phyloP scores from a whole-genome alignment of 2,888 invertebrate species.

The Eupithecia pulchellata region DNA sequence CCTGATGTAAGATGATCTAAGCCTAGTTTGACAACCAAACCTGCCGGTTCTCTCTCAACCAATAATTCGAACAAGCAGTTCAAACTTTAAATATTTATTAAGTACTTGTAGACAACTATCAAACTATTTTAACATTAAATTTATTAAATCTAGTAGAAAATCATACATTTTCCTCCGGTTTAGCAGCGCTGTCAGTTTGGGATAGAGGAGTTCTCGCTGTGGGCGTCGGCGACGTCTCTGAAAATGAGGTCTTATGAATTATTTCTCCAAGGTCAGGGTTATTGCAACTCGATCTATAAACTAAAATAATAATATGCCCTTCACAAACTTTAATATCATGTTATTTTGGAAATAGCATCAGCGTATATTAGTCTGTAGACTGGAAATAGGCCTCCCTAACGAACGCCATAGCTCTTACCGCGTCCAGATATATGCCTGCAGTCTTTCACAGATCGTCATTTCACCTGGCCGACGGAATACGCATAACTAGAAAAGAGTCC shows the following conservation, averaged over 20 bases:
- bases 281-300: background rate
- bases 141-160: background rate
- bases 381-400: too few relatives aligned
- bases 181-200: background rate
- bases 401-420: too few relatives aligned
- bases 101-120: slow-evolving; percentile 20
- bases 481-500: too few relatives aligned
- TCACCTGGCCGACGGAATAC: too few relatives aligned
- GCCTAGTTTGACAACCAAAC: too few relatives aligned
- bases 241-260: background rate
- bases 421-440: too few relatives aligned
- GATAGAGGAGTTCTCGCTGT: background rate
- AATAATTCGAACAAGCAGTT: background rate
- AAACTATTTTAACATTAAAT: slow-evolving; percentile 7
- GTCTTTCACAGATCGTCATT: too few relatives aligned
- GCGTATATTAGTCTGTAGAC: too few relatives aligned
- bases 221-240: slow-evolving; percentile 2
- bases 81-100: slow-evolving; percentile 16
- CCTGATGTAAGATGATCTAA: too few relatives aligned
- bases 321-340: background rate
- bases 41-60: too few relatives aligned
- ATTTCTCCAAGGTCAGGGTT: background rate
- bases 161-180: background rate
- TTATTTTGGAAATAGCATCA: background rate
- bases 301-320: background rate